These are phyloP conservation scores for Tauraco erythrolophus DNA, from an alignment of 2,113 vertebrate species.

Conservation along the genomic window DNA sequence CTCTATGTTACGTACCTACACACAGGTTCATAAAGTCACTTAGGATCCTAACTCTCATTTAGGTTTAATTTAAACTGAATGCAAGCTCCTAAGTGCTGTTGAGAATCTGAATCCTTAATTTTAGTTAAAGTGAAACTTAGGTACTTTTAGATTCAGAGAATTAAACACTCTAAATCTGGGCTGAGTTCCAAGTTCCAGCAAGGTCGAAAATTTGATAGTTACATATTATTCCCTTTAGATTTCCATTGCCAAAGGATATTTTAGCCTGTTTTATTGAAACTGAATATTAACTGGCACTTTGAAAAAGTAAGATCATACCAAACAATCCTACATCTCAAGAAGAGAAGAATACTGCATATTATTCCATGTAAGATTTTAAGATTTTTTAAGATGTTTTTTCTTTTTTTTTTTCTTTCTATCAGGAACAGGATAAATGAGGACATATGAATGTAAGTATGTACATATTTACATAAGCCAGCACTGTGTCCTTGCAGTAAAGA, in stretches of 20 bases:
- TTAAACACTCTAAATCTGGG: neutral
- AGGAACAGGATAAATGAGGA: neutral
- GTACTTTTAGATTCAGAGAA: neutral
- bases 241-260: neutral
- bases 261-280: neutral
- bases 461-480: neutral
- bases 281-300: neutral
- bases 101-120: neutral
- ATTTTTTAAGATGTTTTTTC: accelerated
- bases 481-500: neutral
- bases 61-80: neutral
- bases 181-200: neutral
- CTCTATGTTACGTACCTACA: neutral
- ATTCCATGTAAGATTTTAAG: neutral
- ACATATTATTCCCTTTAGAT: neutral
- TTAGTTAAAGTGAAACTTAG: neutral
- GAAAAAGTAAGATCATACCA: neutral
- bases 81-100: neutral
- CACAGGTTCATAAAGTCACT: neutral
- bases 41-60: neutral
- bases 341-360: neutral
- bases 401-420: neutral
- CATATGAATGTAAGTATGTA: accelerated
- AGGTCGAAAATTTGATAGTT: neutral
- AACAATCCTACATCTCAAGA: neutral